Conservation (phyloP, 2,888 invertebrate genomes). For the Ariolimax columbianus region DNA sequence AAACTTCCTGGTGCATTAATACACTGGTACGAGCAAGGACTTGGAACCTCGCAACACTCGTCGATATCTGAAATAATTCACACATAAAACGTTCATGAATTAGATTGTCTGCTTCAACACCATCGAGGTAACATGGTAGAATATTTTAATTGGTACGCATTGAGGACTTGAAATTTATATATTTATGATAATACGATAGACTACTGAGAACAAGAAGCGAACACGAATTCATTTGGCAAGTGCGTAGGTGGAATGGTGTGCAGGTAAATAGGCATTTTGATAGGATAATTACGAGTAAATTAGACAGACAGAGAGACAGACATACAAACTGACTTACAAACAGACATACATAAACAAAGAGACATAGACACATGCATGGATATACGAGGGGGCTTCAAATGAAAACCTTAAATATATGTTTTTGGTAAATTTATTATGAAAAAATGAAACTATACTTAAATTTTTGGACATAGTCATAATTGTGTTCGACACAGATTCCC, state of each 20-base stretch:
- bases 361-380: neutral
- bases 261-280: neutral
- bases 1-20: conserved; percentile 66
- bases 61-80: conserved; percentile 60
- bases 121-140: neutral
- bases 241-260: neutral
- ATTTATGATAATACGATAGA: neutral
- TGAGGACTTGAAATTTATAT: too few relatives aligned
- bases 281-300: neutral
- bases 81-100: neutral
- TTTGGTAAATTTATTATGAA: too few relatives aligned
- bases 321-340: neutral
- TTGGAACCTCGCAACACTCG: conserved; percentile 59
- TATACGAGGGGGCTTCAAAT: too few relatives aligned
- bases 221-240: too few relatives aligned
- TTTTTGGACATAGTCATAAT: too few relatives aligned
- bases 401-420: too few relatives aligned
- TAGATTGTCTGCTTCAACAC: neutral
- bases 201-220: neutral
- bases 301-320: neutral
- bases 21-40: conserved; percentile 63
- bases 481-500: too few relatives aligned
- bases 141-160: too few relatives aligned
- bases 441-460: too few relatives aligned
- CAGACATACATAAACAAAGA: neutral